phyloP scores from a whole-genome alignment of 2,113 vertebrate species.

The Etia nguti region DNA sequence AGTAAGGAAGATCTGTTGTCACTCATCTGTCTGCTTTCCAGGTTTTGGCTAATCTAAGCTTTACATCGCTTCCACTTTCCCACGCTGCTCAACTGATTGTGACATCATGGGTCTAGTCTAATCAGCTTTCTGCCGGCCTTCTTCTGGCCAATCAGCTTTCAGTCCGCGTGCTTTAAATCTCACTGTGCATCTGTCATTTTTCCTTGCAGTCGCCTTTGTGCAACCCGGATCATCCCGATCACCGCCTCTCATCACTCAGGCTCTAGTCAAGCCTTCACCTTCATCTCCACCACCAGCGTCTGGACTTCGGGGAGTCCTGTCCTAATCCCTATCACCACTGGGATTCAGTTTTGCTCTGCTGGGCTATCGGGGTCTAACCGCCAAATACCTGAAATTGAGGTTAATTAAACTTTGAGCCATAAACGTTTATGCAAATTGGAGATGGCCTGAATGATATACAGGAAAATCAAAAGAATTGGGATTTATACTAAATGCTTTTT shows the following conservation, averaged over 20 bases:
- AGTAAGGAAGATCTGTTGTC: not conserved
- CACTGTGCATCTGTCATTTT: not conserved
- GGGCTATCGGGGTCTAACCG: not conserved
- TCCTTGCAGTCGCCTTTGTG: not conserved
- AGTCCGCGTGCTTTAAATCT: not conserved
- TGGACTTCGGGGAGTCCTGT: not conserved
- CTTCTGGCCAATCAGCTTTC: rapidly evolving
- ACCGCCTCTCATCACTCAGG: no score
- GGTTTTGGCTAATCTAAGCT: not conserved
- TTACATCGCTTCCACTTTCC: not conserved
- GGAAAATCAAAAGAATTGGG: not conserved
- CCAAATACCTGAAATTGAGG: not conserved
- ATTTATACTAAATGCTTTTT: not conserved
- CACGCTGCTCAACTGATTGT: not conserved
- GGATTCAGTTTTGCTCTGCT: not conserved
- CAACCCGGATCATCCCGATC: not conserved
- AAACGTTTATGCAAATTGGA: not conserved
- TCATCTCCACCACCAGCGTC: not conserved
- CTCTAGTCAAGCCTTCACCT: not conserved
- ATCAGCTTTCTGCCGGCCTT: not conserved
- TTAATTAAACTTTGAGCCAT: not conserved
- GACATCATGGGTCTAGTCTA: not conserved
- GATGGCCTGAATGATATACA: not conserved
- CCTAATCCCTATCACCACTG: not conserved
- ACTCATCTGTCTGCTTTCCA: not conserved